Percentiles rank a stretch among this genome's conserved stretches.
phyloP scores from a whole-genome alignment of 2,113 vertebrate species.

The Oceanodroma tethys region DNA sequence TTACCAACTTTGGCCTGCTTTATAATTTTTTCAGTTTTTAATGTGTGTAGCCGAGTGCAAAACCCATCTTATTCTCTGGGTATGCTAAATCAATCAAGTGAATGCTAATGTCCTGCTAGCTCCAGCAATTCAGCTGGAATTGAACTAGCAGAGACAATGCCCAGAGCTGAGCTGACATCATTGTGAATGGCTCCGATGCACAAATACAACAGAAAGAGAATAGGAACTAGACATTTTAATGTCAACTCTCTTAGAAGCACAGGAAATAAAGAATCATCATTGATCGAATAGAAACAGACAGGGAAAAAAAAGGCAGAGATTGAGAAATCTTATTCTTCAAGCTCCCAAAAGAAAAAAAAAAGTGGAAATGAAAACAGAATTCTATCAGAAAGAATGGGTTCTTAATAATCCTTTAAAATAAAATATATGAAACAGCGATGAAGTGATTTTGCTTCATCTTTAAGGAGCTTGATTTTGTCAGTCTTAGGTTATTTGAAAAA shows the following conservation, averaged over 20 bases:
- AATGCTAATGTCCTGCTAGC: constrained; percentile 59
- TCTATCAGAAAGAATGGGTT: not conserved
- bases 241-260: not conserved
- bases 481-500: not conserved
- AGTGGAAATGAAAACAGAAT: not conserved
- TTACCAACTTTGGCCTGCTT: constrained; percentile 3
- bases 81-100: constrained; percentile 63
- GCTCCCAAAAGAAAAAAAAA: not conserved
- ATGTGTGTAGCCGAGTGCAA: constrained; percentile 40
- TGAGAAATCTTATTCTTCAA: constrained; percentile 23
- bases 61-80: constrained; percentile 30
- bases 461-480: not conserved
- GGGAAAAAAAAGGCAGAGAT: not conserved
- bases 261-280: not conserved
- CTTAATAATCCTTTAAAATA: constrained; percentile 18
- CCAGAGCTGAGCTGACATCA: constrained; percentile 8
- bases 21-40: constrained; percentile 62
- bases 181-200: not conserved
- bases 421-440: not conserved
- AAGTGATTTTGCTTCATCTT: not conserved
- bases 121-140: constrained; percentile 51
- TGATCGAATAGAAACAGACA: not conserved
- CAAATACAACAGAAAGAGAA: constrained; percentile 18
- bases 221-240: not conserved
- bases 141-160: constrained; percentile 24